Conservation (phyloP, 2,888 invertebrate species). For the Drosophila mimica region DNA sequence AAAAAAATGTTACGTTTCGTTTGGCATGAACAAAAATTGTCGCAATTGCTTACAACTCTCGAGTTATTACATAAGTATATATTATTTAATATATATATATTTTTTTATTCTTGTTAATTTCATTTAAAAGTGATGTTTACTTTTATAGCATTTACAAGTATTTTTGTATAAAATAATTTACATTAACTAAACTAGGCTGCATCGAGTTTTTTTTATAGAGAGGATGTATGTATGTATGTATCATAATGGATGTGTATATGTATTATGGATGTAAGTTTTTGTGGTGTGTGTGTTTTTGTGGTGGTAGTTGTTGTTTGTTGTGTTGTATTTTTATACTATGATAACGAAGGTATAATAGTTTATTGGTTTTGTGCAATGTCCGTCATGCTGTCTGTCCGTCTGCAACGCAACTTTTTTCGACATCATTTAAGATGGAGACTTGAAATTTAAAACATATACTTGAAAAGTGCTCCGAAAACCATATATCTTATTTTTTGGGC, state of each 20-base stretch:
- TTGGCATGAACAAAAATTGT: constrained; percentile 73
- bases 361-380: no score
- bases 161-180: constrained; percentile 75
- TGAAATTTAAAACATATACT: no score
- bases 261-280: constrained; percentile 11
- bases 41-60: constrained; percentile 69
- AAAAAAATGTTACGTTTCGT: constrained; percentile 50
- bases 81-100: constrained; percentile 28
- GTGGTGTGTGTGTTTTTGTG: constrained; percentile 14
- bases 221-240: constrained; percentile 19
- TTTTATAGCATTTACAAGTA: constrained; percentile 64
- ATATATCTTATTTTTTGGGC: no score
- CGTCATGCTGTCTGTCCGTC: no score
- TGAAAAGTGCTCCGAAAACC: no score
- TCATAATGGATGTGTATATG: constrained; percentile 26
- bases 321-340: not conserved
- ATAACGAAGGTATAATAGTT: no score
- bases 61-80: constrained; percentile 65
- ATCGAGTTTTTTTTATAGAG: constrained; percentile 20
- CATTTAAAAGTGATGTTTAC: constrained; percentile 67
- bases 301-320: constrained; percentile 7
- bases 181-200: constrained; percentile 75
- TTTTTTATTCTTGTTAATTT: constrained; percentile 34
- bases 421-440: no score
- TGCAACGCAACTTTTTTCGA: no score